Percentiles rank a stretch among this genome's conserved stretches.
Evolutionary conservation across 2,888 invertebrate species (phyloP).

Genomic region (Oligia latruncula): DNA sequence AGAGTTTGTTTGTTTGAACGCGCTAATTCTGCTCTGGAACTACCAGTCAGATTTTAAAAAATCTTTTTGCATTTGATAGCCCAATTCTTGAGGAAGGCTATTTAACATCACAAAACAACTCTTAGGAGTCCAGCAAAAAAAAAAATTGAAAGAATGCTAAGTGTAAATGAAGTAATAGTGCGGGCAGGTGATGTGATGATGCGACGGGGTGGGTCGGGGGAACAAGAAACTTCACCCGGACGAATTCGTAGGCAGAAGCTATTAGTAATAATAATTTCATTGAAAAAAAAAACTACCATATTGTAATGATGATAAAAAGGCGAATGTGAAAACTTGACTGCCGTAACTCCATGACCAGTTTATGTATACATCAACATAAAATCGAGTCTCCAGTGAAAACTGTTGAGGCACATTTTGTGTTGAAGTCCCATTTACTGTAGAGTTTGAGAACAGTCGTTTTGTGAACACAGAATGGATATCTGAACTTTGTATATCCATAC

Average conservation of each 20-base stretch:
- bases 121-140: background rate
- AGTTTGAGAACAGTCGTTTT: constrained; percentile 80
- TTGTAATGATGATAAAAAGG: constrained; percentile 90
- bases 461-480: constrained; percentile 90
- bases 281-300: background rate
- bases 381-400: constrained; percentile 80
- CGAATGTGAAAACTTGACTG: constrained; percentile 90
- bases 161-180: too few species aligned
- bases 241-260: too few species aligned
- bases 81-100: background rate
- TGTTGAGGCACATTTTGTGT: constrained; percentile 84
- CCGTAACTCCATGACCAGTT: constrained; percentile 71
- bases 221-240: background rate
- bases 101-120: background rate
- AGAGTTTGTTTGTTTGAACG: background rate
- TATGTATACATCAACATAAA: constrained; percentile 65
- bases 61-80: background rate
- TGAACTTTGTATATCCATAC: constrained; percentile 69
- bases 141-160: background rate
- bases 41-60: background rate
- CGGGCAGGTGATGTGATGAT: background rate
- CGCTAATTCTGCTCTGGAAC: background rate
- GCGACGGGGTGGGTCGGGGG: background rate
- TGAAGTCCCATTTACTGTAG: constrained; percentile 68
- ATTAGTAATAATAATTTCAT: too few species aligned